Conservation (phyloP, 2,888 invertebrate species). For the Brachylomia viminalis region DNA sequence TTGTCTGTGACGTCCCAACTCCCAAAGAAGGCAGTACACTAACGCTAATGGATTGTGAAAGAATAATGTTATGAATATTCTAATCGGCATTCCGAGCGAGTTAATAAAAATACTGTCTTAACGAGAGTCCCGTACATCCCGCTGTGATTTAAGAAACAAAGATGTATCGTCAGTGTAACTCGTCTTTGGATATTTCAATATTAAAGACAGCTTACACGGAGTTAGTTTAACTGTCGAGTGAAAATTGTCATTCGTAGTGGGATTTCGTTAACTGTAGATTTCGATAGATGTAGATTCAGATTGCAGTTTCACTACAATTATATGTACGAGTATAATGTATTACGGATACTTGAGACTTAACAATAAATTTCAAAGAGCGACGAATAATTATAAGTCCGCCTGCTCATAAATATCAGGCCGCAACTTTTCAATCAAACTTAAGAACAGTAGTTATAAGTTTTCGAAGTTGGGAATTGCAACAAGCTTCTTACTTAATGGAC, state of each 20-base stretch:
- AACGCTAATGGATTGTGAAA: slow-evolving; percentile 82
- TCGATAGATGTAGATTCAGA: slow-evolving; percentile 54
- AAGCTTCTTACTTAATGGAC: slow-evolving; percentile 73
- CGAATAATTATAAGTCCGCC: slow-evolving; percentile 43
- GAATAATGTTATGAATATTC: slow-evolving; percentile 86
- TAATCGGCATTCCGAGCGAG: slow-evolving; percentile 86
- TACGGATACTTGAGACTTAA: slow-evolving; percentile 39
- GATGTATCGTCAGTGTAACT: slow-evolving; percentile 81
- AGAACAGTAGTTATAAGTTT: slow-evolving; percentile 73
- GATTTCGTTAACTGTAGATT: slow-evolving; percentile 49
- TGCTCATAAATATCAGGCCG: slow-evolving; percentile 64
- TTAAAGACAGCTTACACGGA: slow-evolving; percentile 68
- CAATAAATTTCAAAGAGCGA: slow-evolving; percentile 43
- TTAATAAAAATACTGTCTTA: slow-evolving; percentile 88
- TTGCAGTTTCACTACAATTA: slow-evolving; percentile 32
- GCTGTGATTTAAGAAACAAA: slow-evolving; percentile 87
- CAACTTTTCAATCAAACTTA: slow-evolving; percentile 75
- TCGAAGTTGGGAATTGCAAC: slow-evolving; percentile 71
- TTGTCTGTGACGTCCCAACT: slow-evolving; percentile 68
- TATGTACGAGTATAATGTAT: slow-evolving; percentile 54
- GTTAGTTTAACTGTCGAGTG: slow-evolving; percentile 54
- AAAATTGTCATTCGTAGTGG: slow-evolving; percentile 49
- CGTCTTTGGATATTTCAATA: slow-evolving; percentile 77
- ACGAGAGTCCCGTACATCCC: slow-evolving; percentile 83
- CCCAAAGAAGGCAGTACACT: slow-evolving; percentile 68